Evolutionary conservation across 2,888 invertebrate species (phyloP).

Genomic region (Pheosia gnoma): DNA sequence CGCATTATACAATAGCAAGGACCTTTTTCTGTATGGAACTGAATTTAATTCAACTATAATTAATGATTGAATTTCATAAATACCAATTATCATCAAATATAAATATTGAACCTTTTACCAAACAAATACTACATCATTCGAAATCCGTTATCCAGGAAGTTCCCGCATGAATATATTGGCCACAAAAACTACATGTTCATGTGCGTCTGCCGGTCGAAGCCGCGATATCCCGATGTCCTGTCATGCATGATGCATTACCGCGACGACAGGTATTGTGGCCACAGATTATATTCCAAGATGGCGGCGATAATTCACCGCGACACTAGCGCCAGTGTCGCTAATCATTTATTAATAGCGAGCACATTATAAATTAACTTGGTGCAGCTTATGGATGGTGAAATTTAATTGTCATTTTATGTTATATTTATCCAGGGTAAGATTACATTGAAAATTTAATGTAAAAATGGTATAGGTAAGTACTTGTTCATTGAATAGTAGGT

Average conservation of each 20-base stretch:
- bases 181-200: background rate
- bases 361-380: too few relatives aligned
- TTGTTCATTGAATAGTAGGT: too few relatives aligned
- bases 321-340: conserved; percentile 24
- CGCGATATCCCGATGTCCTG: background rate
- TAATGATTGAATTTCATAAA: too few relatives aligned
- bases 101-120: background rate
- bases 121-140: background rate
- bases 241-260: conserved; percentile 39
- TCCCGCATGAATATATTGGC: background rate
- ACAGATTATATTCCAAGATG: conserved; percentile 58
- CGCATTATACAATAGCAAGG: too few relatives aligned
- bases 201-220: background rate
- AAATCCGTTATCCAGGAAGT: background rate
- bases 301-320: conserved; percentile 36
- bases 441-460: too few relatives aligned
- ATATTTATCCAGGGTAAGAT: too few relatives aligned
- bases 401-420: too few relatives aligned
- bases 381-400: too few relatives aligned
- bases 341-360: background rate
- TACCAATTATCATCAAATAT: too few relatives aligned
- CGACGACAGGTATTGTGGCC: conserved; percentile 49
- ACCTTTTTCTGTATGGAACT: too few relatives aligned
- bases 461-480: too few relatives aligned
- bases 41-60: too few relatives aligned